Base-by-base conservation (phyloP, 2,888 invertebrate species). In the Odontocolon sp. region DNA sequence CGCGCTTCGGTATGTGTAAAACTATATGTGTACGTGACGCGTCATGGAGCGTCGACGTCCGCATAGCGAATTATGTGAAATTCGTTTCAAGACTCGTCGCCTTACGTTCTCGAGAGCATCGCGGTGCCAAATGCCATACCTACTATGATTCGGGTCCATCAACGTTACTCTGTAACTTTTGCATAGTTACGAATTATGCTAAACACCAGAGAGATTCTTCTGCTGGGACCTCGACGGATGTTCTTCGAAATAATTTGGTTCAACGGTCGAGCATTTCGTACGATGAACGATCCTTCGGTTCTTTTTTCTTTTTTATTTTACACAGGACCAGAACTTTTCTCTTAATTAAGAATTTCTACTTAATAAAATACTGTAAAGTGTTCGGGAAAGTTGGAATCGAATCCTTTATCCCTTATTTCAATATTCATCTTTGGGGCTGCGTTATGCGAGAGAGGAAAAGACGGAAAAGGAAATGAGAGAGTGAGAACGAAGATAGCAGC, bases 1-100 rank as follows among this genome's bases (percentile, higher is more conserved):
- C 33, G 47, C 54, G 67, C 67, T 56, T 63, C 23, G 61, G 54
- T 66, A 59, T 52, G 50, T 68, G 45, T 63, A 50, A 14, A 38
- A 50, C 45, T 36, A 50, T 52, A 36, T 64, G 68, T 69, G 63
- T 21, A 42, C 9, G 16, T 45, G n/a, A 6, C 28, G 54, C 45
- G 45, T 66, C 70, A 59, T 70, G 67, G 67, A 71, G 67, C 63
- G 67, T 68, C 67, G 61, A 67, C 54, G 71, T 67, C 42, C 66
- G 78, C 70, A 66, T 66, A 67, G 70, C 78, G 77, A 77, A 77
- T 77, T 77, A 45, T 67, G 76, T 67, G 71, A 61, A 77, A 71
- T 71, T 63, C 52, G 50, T 47, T 47, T 23, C 36, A 52, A 47
- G 67, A 28, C 61, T 21, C 67, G 45, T 45, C n/a, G 40, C 18